A percentile compares a stretch with the other conserved stretches of the same genome.
These are phyloP conservation scores for Protobothrops flavoviridis DNA, from an alignment of 2,113 vertebrate species.

Conservation along the genomic window DNA sequence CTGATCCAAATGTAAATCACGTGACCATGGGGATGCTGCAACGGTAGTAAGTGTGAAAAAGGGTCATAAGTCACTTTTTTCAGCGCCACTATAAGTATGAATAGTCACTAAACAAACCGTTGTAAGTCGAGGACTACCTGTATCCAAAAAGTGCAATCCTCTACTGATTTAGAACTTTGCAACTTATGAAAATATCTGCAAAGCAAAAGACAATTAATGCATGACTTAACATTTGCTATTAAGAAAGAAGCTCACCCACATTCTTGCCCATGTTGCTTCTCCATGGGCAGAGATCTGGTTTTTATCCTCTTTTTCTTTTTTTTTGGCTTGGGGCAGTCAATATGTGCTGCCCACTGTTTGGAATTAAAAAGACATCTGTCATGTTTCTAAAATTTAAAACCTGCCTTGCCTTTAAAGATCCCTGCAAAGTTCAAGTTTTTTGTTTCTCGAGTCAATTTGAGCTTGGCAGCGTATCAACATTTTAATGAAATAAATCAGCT, in stretches of 20 bases:
- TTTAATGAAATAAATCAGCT: neutral
- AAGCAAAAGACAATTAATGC: neutral
- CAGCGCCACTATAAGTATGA: too few species aligned
- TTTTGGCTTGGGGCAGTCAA: conserved; percentile 57
- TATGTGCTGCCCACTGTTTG: neutral
- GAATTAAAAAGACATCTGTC: conserved; percentile 22
- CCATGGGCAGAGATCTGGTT: conserved; percentile 2
- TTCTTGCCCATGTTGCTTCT: neutral
- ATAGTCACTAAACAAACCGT: too few species aligned
- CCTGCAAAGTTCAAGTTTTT: neutral
- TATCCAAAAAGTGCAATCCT: neutral
- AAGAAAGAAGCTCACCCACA: neutral
- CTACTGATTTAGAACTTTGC: neutral
- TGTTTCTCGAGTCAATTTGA: neutral
- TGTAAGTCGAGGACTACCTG: neutral
- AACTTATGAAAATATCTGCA: neutral
- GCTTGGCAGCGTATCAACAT: neutral
- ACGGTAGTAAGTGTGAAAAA: too few species aligned
- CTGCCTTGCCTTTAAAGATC: neutral
- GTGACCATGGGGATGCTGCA: too few species aligned
- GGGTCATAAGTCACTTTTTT: too few species aligned
- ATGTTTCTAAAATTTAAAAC: conserved; percentile 6
- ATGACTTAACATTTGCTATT: neutral
- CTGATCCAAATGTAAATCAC: too few species aligned
- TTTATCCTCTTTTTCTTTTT: neutral